A percentile compares a stretch with the other conserved stretches of the same genome.
Evolutionary conservation across 2,888 invertebrate genomes (phyloP).

Genomic region (Anoplius nigerrimus): DNA sequence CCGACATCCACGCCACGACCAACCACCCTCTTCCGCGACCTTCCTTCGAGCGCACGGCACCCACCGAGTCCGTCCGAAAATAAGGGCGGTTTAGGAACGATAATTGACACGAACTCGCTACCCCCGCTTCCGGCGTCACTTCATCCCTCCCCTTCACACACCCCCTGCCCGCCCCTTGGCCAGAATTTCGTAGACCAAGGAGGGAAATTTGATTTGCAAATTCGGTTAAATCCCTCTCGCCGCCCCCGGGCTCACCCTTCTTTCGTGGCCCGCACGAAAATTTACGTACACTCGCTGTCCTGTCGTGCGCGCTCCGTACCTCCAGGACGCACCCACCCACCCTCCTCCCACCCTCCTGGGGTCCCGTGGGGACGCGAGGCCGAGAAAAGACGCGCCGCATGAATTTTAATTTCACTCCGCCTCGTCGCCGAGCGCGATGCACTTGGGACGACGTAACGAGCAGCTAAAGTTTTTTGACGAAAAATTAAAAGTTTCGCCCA

Average conservation of each 20-base stretch:
- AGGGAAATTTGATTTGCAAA: conserved; percentile 72
- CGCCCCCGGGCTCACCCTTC: conserved; percentile 41
- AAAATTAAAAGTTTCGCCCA: conserved; percentile 68
- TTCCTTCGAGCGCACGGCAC: conserved; percentile 28
- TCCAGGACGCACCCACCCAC: conserved; percentile 54
- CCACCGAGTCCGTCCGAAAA: conserved; percentile 41
- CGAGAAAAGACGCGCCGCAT: conserved; percentile 69
- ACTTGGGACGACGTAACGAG: conserved; percentile 66
- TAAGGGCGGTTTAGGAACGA: conserved; percentile 62
- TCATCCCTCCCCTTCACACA: conserved; percentile 8
- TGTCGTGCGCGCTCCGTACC: conserved; percentile 52
- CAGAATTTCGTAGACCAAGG: conserved; percentile 62
- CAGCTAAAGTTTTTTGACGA: conserved; percentile 69
- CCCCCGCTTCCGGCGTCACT: conserved; percentile 16
- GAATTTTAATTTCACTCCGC: conserved; percentile 70
- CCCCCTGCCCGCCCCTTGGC: conserved; percentile 39
- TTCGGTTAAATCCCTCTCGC: conserved; percentile 63
- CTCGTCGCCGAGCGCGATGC: conserved; percentile 52
- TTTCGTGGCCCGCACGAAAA: conserved; percentile 40
- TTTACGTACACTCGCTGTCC: conserved; percentile 43
- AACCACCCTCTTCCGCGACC: too few species aligned
- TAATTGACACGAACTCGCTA: conserved; percentile 67
- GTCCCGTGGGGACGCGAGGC: conserved; percentile 65
- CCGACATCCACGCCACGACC: too few species aligned
- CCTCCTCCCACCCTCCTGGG: too few species aligned